Percentiles rank a stretch among this genome's conserved stretches.
These are phyloP conservation scores for Arvicanthis niloticus DNA, from an alignment of 2,113 vertebrate species.

Conservation along the genomic window DNA sequence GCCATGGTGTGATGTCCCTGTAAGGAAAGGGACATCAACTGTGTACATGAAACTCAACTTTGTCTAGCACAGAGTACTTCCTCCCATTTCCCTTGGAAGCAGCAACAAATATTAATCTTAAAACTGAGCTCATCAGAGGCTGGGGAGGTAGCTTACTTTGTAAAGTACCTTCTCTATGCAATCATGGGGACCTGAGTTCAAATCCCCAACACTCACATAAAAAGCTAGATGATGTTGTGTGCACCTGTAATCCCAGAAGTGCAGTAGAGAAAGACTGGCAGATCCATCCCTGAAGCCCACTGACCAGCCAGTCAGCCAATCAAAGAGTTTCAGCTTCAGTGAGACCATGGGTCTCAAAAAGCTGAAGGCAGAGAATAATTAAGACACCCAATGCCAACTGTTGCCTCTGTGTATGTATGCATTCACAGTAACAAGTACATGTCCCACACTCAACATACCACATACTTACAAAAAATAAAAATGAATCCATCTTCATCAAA, in stretches of 20 bases:
- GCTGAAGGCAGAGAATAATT: not conserved
- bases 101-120: not conserved
- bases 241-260: not conserved
- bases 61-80: not conserved
- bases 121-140: not conserved
- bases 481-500: not conserved
- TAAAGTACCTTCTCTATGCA: too few species aligned
- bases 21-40: not conserved
- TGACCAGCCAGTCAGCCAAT: not conserved
- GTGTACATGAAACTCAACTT: not conserved
- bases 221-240: not conserved
- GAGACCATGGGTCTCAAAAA: not conserved
- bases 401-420: fast-evolving
- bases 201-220: not conserved
- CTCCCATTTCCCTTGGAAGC: not conserved
- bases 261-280: not conserved
- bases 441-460: not conserved
- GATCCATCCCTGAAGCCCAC: too few species aligned
- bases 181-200: not conserved
- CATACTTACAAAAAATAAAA: not conserved
- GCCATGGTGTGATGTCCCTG: not conserved
- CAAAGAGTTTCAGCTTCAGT: not conserved
- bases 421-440: not conserved
- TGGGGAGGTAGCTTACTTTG: too few species aligned
- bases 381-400: too few species aligned